Percentiles rank a stretch among this genome's conserved stretches.
phyloP scores from a whole-genome alignment of 2,113 vertebrate genomes.

The Phoxinus phoxinus region DNA sequence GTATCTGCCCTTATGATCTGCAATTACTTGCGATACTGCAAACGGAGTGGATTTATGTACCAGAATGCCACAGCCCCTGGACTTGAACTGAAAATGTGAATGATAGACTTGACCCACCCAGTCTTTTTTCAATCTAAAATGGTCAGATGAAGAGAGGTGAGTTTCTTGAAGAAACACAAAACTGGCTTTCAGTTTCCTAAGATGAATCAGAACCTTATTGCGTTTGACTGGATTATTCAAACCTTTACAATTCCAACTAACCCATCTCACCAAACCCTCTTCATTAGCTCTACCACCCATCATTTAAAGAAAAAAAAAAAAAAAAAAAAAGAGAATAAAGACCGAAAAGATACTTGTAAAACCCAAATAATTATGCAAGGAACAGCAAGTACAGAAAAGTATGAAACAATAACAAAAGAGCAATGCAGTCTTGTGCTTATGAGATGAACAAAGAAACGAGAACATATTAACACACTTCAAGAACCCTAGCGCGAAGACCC shows the following conservation, averaged over 20 bases:
- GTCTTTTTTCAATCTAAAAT: conserved; percentile 7
- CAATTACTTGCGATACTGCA: background rate
- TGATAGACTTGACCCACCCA: background rate
- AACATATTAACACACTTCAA: no score
- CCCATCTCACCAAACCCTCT: background rate
- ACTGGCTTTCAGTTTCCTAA: background rate
- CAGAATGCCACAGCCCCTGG: background rate
- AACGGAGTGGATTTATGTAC: background rate
- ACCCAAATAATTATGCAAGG: background rate
- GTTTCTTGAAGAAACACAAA: background rate
- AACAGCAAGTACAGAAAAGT: background rate
- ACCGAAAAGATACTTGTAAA: background rate
- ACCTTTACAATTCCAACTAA: background rate
- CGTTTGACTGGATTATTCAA: background rate
- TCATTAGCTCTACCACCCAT: no score
- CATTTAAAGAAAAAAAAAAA: no score
- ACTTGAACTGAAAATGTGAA: background rate
- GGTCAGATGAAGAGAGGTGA: background rate
- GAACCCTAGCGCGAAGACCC: no score
- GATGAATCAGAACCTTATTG: conserved; percentile 8
- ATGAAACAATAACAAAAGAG: no score
- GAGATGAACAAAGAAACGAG: no score
- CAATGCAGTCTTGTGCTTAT: no score
- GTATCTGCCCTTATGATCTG: no score
- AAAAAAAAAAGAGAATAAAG: background rate